Percentiles rank a stretch among this genome's conserved stretches.
phyloP scores from a whole-genome alignment of 1,140 invertebrate species.

The Hylyphantes graminicola region DNA sequence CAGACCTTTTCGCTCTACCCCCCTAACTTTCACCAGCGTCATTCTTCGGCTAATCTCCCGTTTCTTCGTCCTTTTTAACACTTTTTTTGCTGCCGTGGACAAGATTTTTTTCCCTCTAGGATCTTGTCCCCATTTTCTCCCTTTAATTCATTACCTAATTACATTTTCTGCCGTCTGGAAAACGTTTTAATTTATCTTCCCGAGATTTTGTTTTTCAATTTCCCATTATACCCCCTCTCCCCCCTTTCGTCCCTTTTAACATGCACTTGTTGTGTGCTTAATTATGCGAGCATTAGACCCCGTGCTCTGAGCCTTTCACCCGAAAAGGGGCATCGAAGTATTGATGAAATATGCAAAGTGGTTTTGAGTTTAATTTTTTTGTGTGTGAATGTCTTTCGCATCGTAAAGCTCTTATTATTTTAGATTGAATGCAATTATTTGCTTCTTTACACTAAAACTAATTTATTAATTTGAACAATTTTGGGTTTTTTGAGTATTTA shows the following conservation, averaged over 20 bases:
- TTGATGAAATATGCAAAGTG: constrained; percentile 38
- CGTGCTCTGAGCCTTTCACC: neutral
- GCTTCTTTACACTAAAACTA: neutral
- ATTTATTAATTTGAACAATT: neutral
- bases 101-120: constrained; percentile 16
- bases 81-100: neutral
- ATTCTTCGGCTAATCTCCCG: constrained; percentile 50
- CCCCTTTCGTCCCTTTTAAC: constrained; percentile 5
- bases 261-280: constrained; percentile 59
- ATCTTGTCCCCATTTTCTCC: constrained; percentile 55
- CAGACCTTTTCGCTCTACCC: neutral
- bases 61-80: constrained; percentile 13
- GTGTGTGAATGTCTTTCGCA: neutral
- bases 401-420: neutral
- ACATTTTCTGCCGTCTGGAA: constrained; percentile 56
- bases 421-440: neutral
- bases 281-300: constrained; percentile 52
- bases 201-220: constrained; percentile 32
- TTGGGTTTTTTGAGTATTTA: neutral
- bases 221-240: neutral
- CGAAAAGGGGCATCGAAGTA: neutral
- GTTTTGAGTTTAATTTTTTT: neutral
- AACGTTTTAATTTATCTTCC: constrained; percentile 60
- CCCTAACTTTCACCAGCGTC: constrained; percentile 5
- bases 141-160: constrained; percentile 60